Conservation (phyloP, 1,140 invertebrate genomes). For the Drosophila pallidifrons region DNA sequence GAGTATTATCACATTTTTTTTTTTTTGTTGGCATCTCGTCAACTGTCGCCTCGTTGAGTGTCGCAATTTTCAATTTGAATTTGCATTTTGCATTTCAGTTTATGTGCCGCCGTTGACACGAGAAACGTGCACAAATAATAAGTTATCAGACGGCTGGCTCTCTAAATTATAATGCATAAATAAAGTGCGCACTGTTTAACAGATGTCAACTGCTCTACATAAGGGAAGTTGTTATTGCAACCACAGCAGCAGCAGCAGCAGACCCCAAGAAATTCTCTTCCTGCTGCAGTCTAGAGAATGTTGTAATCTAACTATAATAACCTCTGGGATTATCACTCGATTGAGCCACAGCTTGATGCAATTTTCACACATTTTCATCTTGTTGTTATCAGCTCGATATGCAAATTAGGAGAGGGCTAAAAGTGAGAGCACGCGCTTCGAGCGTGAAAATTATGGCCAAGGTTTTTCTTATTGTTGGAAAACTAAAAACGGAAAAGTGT, state of each 20-base stretch:
- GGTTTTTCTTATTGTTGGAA: conserved; percentile 48
- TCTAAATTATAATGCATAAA: conserved; percentile 26
- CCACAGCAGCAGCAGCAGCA: too few relatives aligned
- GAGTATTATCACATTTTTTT: conserved; percentile 7
- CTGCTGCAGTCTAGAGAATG: conserved; percentile 12
- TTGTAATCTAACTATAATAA: not conserved
- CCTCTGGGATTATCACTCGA: not conserved
- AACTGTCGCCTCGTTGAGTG: conserved; percentile 57
- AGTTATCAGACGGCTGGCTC: conserved; percentile 42
- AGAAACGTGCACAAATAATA: conserved; percentile 60
- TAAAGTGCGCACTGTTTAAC: conserved; percentile 10
- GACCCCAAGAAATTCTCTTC: not conserved
- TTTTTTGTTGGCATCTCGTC: conserved; percentile 66
- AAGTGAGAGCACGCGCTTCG: not conserved
- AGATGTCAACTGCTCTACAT: conserved; percentile 9
- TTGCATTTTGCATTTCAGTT: conserved; percentile 67
- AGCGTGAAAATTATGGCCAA: conserved; percentile 53
- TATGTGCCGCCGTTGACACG: conserved; percentile 46
- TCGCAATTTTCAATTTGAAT: conserved; percentile 69
- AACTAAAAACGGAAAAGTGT: conserved; percentile 42
- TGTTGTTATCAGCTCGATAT: conserved; percentile 10
- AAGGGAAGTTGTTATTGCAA: conserved; percentile 1
- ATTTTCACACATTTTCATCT: conserved; percentile 20
- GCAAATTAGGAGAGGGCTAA: conserved; percentile 6
- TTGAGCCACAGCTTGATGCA: not conserved